These are phyloP conservation scores for Hoplias malabaricus DNA, from an alignment of 2,113 vertebrate genomes.

Conservation along the genomic window DNA sequence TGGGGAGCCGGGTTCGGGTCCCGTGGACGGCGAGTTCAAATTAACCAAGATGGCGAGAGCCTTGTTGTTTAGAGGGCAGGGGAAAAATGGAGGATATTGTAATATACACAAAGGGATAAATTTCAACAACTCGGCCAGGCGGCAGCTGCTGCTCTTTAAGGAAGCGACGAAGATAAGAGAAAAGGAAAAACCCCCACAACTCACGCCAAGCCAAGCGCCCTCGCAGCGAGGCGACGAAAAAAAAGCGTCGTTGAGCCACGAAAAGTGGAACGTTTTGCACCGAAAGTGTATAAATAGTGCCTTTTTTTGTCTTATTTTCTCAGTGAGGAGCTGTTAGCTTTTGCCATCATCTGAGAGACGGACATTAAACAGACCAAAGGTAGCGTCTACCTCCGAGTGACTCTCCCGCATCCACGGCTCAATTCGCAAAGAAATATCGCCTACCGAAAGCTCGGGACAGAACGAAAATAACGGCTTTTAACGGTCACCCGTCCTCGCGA, in stretches of 20 bases:
- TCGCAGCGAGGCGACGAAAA: constrained; percentile 18
- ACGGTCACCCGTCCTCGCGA: constrained; percentile 22
- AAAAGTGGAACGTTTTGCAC: constrained; percentile 16
- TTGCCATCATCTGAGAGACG: constrained; percentile 63
- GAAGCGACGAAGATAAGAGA: constrained; percentile 77
- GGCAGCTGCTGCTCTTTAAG: constrained; percentile 82
- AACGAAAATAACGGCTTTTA: constrained; percentile 19
- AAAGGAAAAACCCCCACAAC: constrained; percentile 46
- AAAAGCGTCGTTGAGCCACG: constrained; percentile 34
- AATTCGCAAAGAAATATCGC: constrained; percentile 37
- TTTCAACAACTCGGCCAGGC: constrained; percentile 86
- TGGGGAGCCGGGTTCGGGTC: constrained; percentile 69
- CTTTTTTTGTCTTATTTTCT: constrained; percentile 65
- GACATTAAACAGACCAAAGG: constrained; percentile 70
- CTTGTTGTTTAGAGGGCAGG: constrained; percentile 98
- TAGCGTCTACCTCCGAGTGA: constrained; percentile 55
- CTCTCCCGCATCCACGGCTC: constrained; percentile 53
- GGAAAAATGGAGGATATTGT: constrained; percentile 99
- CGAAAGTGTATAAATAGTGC: constrained; percentile 36
- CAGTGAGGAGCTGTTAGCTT: constrained; percentile 63
- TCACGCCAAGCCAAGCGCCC: constrained; percentile 46
- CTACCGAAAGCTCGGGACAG: constrained; percentile 5
- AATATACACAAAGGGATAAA: constrained; percentile 99
- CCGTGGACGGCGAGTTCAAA: constrained; percentile 76
- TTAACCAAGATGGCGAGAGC: constrained; percentile 99